Evolutionary conservation across 1,140 invertebrate genomes (phyloP).

Genomic region (Leptinotarsa undecemlineata): DNA sequence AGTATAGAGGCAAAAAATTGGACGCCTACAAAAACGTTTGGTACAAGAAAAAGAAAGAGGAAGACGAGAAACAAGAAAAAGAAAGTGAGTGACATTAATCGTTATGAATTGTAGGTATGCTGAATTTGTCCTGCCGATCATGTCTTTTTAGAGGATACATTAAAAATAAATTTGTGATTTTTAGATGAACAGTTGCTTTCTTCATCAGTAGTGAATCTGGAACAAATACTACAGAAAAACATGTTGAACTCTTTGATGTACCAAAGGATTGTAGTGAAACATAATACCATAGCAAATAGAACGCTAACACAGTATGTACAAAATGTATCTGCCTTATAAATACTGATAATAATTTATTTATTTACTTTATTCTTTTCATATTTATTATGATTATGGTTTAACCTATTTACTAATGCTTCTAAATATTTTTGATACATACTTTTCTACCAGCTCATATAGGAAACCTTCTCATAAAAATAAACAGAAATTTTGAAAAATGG

Average conservation of each 20-base stretch:
- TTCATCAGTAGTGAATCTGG: conserved; percentile 56
- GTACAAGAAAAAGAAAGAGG: conserved; percentile 72
- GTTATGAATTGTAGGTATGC: neutral
- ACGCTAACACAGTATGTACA: conserved; percentile 70
- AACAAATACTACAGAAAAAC: conserved; percentile 53
- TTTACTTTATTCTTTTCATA: too few species aligned
- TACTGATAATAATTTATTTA: too few species aligned
- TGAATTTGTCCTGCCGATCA: neutral
- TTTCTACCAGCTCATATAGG: too few species aligned
- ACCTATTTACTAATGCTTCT: neutral
- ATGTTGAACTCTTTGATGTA: conserved; percentile 55
- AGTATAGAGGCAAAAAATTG: conserved; percentile 82
- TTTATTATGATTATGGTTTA: neutral
- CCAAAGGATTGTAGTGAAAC: conserved; percentile 68
- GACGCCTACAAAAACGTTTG: conserved; percentile 86
- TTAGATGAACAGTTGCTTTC: conserved; percentile 4
- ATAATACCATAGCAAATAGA: conserved; percentile 70
- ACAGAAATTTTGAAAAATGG: too few species aligned
- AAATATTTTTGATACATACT: too few species aligned
- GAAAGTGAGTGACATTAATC: conserved; percentile 25
- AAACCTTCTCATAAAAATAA: too few species aligned
- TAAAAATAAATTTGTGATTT: neutral
- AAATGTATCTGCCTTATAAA: neutral
- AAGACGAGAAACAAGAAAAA: conserved; percentile 43
- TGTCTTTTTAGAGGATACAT: neutral